Conservation (phyloP, 2,113 vertebrate genomes). For the Oxyura jamaicensis region DNA sequence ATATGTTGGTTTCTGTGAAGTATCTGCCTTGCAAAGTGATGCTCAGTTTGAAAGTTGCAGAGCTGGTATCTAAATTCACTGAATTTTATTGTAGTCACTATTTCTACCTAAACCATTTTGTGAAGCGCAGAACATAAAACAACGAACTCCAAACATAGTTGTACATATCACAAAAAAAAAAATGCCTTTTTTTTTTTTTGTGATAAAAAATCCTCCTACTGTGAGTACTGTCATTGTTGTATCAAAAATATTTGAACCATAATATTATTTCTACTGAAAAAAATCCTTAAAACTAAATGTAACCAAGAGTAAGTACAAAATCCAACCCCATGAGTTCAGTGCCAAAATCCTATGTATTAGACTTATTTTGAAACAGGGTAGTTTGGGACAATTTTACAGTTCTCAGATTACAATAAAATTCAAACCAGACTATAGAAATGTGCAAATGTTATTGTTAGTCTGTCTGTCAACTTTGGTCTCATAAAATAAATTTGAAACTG, state of each 20-base stretch:
- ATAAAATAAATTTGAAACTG: constrained; percentile 61
- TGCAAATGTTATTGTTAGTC: constrained; percentile 47
- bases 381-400: constrained; percentile 32
- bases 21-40: not conserved
- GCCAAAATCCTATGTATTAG: not conserved
- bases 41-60: not conserved
- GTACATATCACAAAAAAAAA: not conserved
- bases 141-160: not conserved
- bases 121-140: not conserved
- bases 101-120: not conserved
- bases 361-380: constrained; percentile 28
- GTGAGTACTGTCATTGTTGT: not conserved
- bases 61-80: not conserved
- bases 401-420: constrained; percentile 56
- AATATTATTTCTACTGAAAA: not conserved
- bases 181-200: not conserved
- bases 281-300: not conserved
- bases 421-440: constrained; percentile 48
- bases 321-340: not conserved
- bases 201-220: not conserved
- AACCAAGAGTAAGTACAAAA: not conserved
- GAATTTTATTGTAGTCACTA: not conserved
- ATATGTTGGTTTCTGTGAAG: not conserved
- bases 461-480: constrained; percentile 55
- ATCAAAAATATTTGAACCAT: not conserved